Percentiles rank a stretch among this genome's conserved stretches.
phyloP scores from a whole-genome alignment of 92 coral and sea anemone genomes.

The Ricordea florida region DNA sequence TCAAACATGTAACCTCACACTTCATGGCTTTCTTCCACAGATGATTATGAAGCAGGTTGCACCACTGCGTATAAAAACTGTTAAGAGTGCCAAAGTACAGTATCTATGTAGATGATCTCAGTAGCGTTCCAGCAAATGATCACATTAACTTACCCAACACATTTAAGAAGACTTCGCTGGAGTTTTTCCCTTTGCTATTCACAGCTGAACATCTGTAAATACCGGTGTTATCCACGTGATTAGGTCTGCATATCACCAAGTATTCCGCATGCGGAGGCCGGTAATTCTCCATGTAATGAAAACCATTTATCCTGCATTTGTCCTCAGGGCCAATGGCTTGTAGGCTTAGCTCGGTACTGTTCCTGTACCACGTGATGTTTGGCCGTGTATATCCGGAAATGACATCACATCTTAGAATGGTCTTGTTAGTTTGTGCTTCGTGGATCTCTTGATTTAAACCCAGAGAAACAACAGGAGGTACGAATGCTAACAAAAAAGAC shows the following conservation, averaged over 20 bases:
- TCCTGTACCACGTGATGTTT: slow-evolving; percentile 80
- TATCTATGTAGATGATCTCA: too few species aligned
- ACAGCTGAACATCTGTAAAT: slow-evolving; percentile 73
- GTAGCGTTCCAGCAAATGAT: too few species aligned
- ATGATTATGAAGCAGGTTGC: too few species aligned
- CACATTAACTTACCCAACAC: slow-evolving; percentile 77
- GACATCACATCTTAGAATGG: slow-evolving; percentile 52
- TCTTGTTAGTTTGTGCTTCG: slow-evolving; percentile 29
- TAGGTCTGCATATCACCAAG: slow-evolving; percentile 74
- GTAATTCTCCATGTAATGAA: slow-evolving; percentile 38
- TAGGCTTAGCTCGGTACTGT: slow-evolving; percentile 34
- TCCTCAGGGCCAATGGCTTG: slow-evolving; percentile 41
- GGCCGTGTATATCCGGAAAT: slow-evolving; percentile 78
- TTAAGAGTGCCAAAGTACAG: too few species aligned
- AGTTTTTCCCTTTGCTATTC: slow-evolving; percentile 27
- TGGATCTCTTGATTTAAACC: slow-evolving; percentile 55
- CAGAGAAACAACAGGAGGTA: slow-evolving; percentile 56
- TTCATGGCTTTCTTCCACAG: too few species aligned
- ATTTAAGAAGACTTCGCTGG: slow-evolving; percentile 57
- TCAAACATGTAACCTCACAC: too few species aligned
- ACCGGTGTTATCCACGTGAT: slow-evolving; percentile 60
- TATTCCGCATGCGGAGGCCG: slow-evolving; percentile 41
- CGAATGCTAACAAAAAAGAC: slow-evolving; percentile 13
- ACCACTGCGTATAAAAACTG: too few species aligned
- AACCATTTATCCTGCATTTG: slow-evolving; percentile 56